Evolutionary conservation across 2,113 vertebrate species (phyloP).

Genomic region (Malurus melanocephalus): DNA sequence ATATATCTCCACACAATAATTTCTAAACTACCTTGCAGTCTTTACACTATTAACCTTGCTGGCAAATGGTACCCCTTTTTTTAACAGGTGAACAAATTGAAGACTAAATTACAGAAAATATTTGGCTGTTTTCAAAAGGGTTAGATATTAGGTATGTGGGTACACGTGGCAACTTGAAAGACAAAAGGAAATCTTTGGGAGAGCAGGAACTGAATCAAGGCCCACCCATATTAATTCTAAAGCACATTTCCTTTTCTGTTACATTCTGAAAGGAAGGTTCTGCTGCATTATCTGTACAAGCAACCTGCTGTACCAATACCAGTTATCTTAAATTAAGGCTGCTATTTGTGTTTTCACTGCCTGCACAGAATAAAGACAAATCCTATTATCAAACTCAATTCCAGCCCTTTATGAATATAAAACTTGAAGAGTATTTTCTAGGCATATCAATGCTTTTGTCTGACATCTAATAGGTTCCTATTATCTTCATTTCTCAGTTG

Average conservation of each 20-base stretch:
- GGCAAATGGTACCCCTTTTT: not conserved
- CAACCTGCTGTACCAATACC: not conserved
- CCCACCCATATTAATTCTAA: not conserved
- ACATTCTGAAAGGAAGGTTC: not conserved
- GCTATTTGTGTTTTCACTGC: not conserved
- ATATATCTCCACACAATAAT: not conserved
- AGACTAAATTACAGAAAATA: not conserved
- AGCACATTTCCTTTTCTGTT: not conserved
- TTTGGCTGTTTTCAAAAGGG: not conserved
- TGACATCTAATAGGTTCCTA: slow-evolving; percentile 2
- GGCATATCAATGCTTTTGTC: slow-evolving; percentile 16
- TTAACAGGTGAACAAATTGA: not conserved
- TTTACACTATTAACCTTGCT: not conserved
- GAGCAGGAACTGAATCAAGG: not conserved
- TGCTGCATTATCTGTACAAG: not conserved
- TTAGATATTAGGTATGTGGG: not conserved
- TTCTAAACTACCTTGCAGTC: not conserved
- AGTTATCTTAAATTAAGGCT: not conserved
- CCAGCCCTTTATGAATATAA: not conserved
- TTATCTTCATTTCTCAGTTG: slow-evolving; percentile 45
- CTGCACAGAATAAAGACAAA: not conserved
- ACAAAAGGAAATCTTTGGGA: not conserved
- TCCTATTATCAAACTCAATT: not conserved
- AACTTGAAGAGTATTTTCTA: not conserved
- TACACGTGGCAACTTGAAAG: not conserved